Conservation (phyloP, 2,113 vertebrate species). For the Quiscalus mexicanus region DNA sequence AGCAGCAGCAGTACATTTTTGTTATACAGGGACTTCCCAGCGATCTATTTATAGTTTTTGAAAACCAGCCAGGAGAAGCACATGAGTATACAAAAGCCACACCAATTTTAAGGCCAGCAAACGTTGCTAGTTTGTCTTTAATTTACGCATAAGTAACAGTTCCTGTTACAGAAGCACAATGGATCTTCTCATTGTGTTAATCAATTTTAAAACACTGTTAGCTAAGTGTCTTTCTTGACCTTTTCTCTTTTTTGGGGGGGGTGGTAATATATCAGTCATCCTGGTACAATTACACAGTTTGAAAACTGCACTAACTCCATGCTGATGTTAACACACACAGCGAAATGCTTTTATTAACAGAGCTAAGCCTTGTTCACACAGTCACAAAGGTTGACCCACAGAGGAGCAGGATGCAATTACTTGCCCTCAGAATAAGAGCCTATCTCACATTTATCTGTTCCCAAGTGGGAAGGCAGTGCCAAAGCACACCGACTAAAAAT, state of each 20-base stretch:
- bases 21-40: constrained; percentile 48
- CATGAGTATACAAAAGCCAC: constrained; percentile 36
- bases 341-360: neutral
- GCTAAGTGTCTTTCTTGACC: neutral
- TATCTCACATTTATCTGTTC: neutral
- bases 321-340: neutral
- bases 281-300: constrained; percentile 10
- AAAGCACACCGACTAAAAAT: neutral
- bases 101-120: constrained; percentile 52
- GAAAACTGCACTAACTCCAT: neutral
- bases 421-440: neutral
- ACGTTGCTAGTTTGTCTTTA: constrained; percentile 43
- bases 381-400: neutral
- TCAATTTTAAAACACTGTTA: neutral
- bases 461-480: neutral
- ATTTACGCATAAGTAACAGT: constrained; percentile 13
- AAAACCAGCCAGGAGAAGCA: constrained; percentile 42
- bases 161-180: neutral
- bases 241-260: neutral
- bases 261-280: neutral
- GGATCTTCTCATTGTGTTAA: neutral
- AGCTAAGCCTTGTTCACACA: neutral
- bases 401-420: neutral
- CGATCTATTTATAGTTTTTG: constrained; percentile 61
- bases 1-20: constrained; percentile 24